These are phyloP conservation scores for Synanthedon formicaeformis DNA, from an alignment of 2,888 invertebrate genomes.

Conservation along the genomic window DNA sequence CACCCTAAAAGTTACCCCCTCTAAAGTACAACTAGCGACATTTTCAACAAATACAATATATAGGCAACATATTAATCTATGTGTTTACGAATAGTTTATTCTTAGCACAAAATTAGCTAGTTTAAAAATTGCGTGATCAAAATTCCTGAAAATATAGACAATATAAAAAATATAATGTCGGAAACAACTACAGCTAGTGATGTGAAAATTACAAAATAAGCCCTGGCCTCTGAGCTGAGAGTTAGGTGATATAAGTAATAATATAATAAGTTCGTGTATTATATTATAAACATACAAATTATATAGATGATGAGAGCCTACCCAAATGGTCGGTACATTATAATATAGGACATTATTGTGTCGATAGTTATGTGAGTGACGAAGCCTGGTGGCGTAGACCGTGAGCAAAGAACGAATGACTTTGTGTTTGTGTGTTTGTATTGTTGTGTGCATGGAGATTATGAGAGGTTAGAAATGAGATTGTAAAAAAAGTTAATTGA, in stretches of 20 bases:
- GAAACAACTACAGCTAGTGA: slow-evolving; percentile 54
- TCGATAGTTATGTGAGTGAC: slow-evolving; percentile 24
- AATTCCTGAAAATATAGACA: slow-evolving; percentile 24
- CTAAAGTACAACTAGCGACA: slow-evolving; percentile 33
- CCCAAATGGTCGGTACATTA: slow-evolving; percentile 8
- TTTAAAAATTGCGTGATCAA: slow-evolving; percentile 47
- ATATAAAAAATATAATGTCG: slow-evolving; percentile 29
- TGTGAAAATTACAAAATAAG: slow-evolving; percentile 30
- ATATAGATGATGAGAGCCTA: slow-evolving; percentile 20
- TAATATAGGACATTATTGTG: slow-evolving; percentile 10
- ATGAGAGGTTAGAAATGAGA: slow-evolving; percentile 52
- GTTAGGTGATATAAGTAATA: slow-evolving; percentile 18
- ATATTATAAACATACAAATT: slow-evolving; percentile 11
- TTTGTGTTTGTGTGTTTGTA: slow-evolving; percentile 30
- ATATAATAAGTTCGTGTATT: slow-evolving; percentile 29
- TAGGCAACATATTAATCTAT: no score
- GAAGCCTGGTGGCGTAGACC: slow-evolving; percentile 28
- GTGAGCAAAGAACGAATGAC: slow-evolving; percentile 37
- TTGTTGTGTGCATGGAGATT: slow-evolving; percentile 54
- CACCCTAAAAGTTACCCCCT: slow-evolving; percentile 18
- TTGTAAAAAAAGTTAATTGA: slow-evolving; percentile 1
- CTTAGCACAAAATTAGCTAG: slow-evolving; percentile 42
- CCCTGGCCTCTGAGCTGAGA: slow-evolving; percentile 41
- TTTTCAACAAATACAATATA: slow-evolving; percentile 3
- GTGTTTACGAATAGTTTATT: slow-evolving; percentile 3